These are phyloP conservation scores for Pantherophis alleghaniensis DNA, from an alignment of 2,797 vertebrate genomes.

Conservation along the genomic window DNA sequence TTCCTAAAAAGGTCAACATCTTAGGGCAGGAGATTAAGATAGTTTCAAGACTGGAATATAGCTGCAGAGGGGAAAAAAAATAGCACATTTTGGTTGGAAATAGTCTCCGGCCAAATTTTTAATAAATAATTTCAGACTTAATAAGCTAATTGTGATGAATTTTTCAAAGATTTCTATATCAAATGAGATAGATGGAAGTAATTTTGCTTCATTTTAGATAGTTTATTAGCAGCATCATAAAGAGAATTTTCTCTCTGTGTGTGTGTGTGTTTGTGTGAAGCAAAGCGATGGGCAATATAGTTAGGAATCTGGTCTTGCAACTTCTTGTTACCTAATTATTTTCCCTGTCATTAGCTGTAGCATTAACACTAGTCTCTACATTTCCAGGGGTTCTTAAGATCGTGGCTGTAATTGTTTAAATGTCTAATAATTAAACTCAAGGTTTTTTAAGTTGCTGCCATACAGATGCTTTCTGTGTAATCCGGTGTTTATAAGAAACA, in stretches of 20 bases:
- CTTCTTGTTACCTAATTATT: conserved; percentile 14
- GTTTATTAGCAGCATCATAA: conserved; percentile 14
- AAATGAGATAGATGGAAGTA: conserved; percentile 48
- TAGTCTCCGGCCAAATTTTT: conserved; percentile 79
- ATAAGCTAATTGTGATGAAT: conserved; percentile 74
- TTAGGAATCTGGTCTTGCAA: conserved; percentile 15
- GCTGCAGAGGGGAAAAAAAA: conserved; percentile 81
- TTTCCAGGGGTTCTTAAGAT: conserved; percentile 10
- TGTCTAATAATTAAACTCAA: conserved; percentile 30
- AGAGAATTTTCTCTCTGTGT: not conserved
- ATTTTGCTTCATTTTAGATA: conserved; percentile 33
- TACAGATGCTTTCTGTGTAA: conserved; percentile 44
- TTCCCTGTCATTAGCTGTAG: conserved; percentile 15
- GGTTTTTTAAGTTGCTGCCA: conserved; percentile 27
- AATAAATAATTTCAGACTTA: conserved; percentile 74
- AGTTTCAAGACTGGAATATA: conserved; percentile 81
- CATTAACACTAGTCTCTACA: not conserved
- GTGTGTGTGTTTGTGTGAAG: not conserved
- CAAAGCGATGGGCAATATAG: conserved; percentile 4
- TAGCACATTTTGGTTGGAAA: conserved; percentile 80
- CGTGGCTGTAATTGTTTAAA: conserved; percentile 12
- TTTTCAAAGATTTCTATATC: conserved; percentile 59
- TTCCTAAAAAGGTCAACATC: conserved; percentile 82
- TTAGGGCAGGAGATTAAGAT: conserved; percentile 83
- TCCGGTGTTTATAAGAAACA: conserved; percentile 28